These are phyloP conservation scores for Magallana angulata DNA, from an alignment of 1,140 invertebrate genomes.

Conservation along the genomic window DNA sequence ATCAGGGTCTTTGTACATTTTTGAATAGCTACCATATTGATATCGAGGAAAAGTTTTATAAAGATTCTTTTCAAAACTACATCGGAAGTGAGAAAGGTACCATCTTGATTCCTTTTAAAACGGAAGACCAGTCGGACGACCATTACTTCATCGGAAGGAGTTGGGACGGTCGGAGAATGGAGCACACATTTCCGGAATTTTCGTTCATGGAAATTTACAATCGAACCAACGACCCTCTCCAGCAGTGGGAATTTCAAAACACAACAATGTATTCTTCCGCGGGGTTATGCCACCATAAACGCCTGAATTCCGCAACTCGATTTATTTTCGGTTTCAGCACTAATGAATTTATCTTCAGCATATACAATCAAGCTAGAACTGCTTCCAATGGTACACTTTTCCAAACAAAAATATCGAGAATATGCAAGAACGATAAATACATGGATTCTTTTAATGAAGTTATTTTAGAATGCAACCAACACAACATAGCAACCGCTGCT, in stretches of 20 bases:
- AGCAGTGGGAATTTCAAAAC: conserved; percentile 13
- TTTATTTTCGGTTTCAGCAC: conserved; percentile 41
- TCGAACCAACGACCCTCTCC: neutral
- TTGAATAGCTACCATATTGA: neutral
- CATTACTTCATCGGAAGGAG: conserved; percentile 40
- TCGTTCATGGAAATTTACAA: conserved; percentile 5
- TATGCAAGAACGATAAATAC: conserved; percentile 20
- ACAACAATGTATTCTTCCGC: neutral
- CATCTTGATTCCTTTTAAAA: neutral
- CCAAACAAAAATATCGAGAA: conserved; percentile 42
- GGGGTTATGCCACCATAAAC: conserved; percentile 1
- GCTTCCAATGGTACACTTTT: neutral
- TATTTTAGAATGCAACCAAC: neutral
- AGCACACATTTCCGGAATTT: conserved; percentile 38
- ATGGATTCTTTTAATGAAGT: conserved; percentile 41
- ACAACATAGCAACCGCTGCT: conserved; percentile 40
- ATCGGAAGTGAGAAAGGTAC: conserved; percentile 29
- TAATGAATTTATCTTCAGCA: conserved; percentile 24
- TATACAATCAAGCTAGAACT: conserved; percentile 27
- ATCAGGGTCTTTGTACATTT: conserved; percentile 26
- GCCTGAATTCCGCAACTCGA: neutral
- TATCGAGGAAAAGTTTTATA: neutral
- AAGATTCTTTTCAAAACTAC: neutral
- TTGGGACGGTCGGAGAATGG: conserved; percentile 11
- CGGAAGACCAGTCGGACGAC: neutral